Base-by-base conservation (phyloP, 2,797 vertebrate species). In the Danio albolineatus region DNA sequence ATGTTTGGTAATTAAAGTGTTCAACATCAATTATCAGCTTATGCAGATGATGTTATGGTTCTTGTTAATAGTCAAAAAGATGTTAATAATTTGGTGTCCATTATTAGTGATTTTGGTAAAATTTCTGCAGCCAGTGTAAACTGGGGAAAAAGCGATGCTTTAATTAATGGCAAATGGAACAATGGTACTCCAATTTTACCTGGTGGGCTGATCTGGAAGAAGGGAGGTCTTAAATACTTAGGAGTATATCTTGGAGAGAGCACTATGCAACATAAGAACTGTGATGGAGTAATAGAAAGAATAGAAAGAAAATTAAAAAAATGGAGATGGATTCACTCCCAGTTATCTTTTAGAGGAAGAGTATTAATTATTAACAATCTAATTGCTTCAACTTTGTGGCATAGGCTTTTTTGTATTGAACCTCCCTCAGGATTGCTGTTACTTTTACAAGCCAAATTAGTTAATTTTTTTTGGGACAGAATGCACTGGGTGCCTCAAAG, bases 401-500 rank as follows among this genome's bases (percentile, higher is more conserved):
- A 56, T 19, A 39, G 39, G 61, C 36, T 64, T 38, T 16, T n/a
- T 4, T 64, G 28, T 43, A 38, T 65, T n/a, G 61, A 65, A 41
- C 61, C 38, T 19, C 36, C 61, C 6, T n/a, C 16, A 4, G 36
- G 61, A 19, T 4, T 54, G 8, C 10, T 54, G 54, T 10, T 51
- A 53, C 7, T 4, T 5, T 10, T 48, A 6, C 46, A 48, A 14
- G 2, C 13, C 6, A 14, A 46, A 9, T 43, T 60, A 10, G n/a
- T n/a, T n/a, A n/a, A n/a, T 10, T 41, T 41, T 12, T 62, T 38
- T 6, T 16, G 39, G 39, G 36, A 64, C 17, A 39, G 36, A 8
- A 4, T 65, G 38, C 61, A 44, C 28, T 65, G 39, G 61, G 39
- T 43, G 39, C 61, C 61, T 41, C 61, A 65, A 65, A 65, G 8